These are phyloP conservation scores for Chrysomallon squamiferum DNA, from an alignment of 1,140 invertebrate species.

Conservation along the genomic window DNA sequence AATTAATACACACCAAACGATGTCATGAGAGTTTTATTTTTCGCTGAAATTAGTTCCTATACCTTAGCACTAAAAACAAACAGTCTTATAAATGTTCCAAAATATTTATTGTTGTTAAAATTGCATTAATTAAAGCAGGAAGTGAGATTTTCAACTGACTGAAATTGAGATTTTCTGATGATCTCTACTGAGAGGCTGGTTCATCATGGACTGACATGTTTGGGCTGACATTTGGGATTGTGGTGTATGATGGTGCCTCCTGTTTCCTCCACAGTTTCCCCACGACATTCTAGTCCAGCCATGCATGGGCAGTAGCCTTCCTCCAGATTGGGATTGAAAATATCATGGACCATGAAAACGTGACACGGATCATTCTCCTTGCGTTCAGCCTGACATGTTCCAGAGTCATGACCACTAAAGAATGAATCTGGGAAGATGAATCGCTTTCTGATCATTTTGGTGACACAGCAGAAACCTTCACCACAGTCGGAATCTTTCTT, in stretches of 20 bases:
- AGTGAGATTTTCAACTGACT: no score
- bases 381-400: conserved; percentile 10
- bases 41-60: no score
- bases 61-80: no score
- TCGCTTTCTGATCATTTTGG: conserved; percentile 17
- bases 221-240: conserved; percentile 27
- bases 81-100: no score
- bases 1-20: no score
- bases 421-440: conserved; percentile 15
- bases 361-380: conserved; percentile 24
- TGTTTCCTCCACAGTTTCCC: conserved; percentile 21
- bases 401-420: conserved; percentile 12
- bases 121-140: no score
- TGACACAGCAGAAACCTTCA: conserved; percentile 15
- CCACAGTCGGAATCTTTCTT: conserved; percentile 16
- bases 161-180: no score
- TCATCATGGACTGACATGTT: neutral
- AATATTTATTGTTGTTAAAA: no score
- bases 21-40: no score
- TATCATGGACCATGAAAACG: conserved; percentile 26
- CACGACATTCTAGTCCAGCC: conserved; percentile 22
- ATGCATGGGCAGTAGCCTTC: conserved; percentile 24
- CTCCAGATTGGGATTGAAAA: conserved; percentile 27
- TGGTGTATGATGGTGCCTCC: conserved; percentile 17
- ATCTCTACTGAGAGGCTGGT: no score